Evolutionary conservation across 2,113 vertebrate genomes (phyloP), one percentile per base, ranked within the genome.

Genomic region (Xiphorhynchus elegans): DNA sequence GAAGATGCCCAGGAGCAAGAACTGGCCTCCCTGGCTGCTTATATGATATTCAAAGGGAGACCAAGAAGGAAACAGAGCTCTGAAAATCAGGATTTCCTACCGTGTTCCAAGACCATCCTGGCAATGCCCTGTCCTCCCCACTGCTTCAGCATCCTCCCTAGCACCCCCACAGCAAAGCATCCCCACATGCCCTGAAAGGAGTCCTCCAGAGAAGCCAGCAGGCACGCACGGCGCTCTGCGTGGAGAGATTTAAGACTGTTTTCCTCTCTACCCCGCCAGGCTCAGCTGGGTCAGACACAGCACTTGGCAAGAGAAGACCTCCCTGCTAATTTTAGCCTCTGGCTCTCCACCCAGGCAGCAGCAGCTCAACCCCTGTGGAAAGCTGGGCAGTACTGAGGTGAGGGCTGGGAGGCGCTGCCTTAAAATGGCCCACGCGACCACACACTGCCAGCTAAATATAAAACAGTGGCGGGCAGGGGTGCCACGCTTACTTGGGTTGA

Each of bases 301-400:
- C 87, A 69, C 69, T 86, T 97, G 97, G 97, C 98, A 97, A 75
- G 77, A 88, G 91, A 88, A 55, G 68, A 29, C 55, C 50, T 95
- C 88, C 86, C 53, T 85, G 96, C 97, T 98, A 98, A 98, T 98
- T 98, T 98, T 97, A 98, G 97, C 95, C 69, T 64, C 33, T 28
- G 1, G 84, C 82, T 97, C 97, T 98, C 97, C 97, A 97, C 95
- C 97, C 97, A 96, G 82, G 92, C 96, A 82, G 94, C 76, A 87
- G 93, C 95, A 86, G 90, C 70, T 94, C 90, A 78, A 89, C 90
- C 7, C 4, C 87, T 74, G 68, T 40, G 96, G 95, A 91, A 94
- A 96, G 77, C 95, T 8, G 86, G 84, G 92, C 94, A 96, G 93
- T 6, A 72, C 77, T 6, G 95, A 95, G 92, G 96, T 78, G 97